Evolutionary conservation across 2,797 vertebrate species (phyloP).

Genomic region (Acrossocheilus fasciatus): DNA sequence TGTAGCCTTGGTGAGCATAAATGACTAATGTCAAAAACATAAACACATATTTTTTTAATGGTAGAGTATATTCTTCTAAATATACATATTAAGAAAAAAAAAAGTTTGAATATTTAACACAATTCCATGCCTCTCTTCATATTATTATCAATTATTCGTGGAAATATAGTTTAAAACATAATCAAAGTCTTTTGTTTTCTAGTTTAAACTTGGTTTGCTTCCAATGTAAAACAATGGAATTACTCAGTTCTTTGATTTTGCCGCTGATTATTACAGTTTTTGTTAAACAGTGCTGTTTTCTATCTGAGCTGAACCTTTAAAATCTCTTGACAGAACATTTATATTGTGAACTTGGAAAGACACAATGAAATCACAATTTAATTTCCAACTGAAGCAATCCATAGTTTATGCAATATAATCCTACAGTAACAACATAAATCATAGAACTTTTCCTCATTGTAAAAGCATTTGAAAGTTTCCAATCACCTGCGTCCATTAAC

Average conservation of each 20-base stretch:
- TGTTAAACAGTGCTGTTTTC: background rate
- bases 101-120: no score
- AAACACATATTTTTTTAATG: background rate
- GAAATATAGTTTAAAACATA: background rate
- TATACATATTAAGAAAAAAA: background rate
- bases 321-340: background rate
- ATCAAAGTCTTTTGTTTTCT: background rate
- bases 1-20: background rate
- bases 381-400: background rate
- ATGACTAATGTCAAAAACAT: background rate
- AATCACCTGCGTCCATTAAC: slow-evolving; percentile 51
- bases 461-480: background rate
- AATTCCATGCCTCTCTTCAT: background rate
- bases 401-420: background rate
- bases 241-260: background rate
- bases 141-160: background rate
- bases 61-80: background rate
- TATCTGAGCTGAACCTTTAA: background rate
- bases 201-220: background rate
- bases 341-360: background rate
- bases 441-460: background rate
- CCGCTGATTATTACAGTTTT: background rate
- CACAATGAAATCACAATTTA: background rate
- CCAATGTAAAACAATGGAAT: background rate
- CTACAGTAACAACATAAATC: background rate